A percentile compares a stretch with the other conserved stretches of the same genome.
These are phyloP conservation scores for Ascidia mentula DNA, from an alignment of 23 tunicate species.

Conservation along the genomic window DNA sequence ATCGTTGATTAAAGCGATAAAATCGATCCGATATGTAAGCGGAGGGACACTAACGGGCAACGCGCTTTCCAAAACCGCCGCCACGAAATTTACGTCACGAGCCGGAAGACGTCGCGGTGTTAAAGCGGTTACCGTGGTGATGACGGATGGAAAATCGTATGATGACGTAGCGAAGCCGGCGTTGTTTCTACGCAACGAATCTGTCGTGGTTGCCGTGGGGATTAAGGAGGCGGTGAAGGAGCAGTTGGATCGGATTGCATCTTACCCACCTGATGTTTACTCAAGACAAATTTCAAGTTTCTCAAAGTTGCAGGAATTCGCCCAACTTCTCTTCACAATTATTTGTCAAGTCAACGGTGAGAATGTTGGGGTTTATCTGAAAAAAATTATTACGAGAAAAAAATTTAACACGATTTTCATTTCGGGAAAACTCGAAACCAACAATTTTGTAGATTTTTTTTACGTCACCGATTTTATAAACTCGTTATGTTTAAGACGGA, in stretches of 20 bases:
- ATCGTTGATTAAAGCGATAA: conserved; percentile 14
- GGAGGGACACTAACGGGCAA: conserved; percentile 48
- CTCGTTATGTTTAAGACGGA: conserved; percentile 11
- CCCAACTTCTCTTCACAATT: conserved; percentile 17
- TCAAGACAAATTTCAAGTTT: conserved; percentile 20
- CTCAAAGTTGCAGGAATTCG: conserved; percentile 26
- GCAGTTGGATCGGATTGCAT: conserved; percentile 34
- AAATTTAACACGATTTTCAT: neutral
- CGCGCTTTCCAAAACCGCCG: conserved; percentile 22
- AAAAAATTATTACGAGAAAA: neutral
- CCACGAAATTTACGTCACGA: conserved; percentile 6
- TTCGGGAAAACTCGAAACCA: neutral
- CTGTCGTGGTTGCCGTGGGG: conserved; percentile 46
- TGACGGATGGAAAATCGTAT: conserved; percentile 53
- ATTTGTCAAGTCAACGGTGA: conserved; percentile 27
- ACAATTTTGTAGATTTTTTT: neutral
- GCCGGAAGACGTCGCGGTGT: conserved; percentile 31
- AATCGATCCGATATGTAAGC: conserved; percentile 11
- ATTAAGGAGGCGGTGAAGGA: conserved; percentile 33
- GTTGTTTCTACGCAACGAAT: conserved; percentile 22
- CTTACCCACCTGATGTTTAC: conserved; percentile 40
- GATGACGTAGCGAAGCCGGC: conserved; percentile 38
- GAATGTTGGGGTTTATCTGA: neutral
- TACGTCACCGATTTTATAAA: neutral
- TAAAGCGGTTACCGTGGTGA: conserved; percentile 40